phyloP scores from a whole-genome alignment of 2,113 vertebrate genomes.

The Xiphophorus maculatus region DNA sequence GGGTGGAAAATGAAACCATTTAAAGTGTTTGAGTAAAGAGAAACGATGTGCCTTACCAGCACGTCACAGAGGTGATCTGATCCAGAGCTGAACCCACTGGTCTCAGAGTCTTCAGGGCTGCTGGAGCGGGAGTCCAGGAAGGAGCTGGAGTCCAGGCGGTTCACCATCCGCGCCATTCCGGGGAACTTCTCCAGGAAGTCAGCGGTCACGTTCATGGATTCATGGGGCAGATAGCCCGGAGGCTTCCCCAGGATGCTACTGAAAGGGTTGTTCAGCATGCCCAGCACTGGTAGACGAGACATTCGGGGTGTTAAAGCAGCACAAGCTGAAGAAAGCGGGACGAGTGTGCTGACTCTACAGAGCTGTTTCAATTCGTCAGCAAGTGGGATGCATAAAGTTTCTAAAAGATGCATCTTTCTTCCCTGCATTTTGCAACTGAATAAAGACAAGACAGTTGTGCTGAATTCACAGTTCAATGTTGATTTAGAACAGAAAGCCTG shows the following conservation, averaged over 20 bases:
- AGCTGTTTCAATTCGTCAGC: slow-evolving; percentile 6
- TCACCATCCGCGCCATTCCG: slow-evolving; percentile 81
- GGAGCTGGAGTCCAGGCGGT: slow-evolving; percentile 88
- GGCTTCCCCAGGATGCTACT: slow-evolving; percentile 86
- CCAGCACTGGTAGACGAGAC: slow-evolving; percentile 71
- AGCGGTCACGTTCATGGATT: slow-evolving; percentile 86
- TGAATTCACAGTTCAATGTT: slow-evolving; percentile 14
- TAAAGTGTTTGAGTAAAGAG: neutral
- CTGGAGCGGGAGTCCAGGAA: slow-evolving; percentile 94
- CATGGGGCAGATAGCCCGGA: slow-evolving; percentile 81
- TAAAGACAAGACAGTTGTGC: slow-evolving; percentile 7
- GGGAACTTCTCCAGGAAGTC: slow-evolving; percentile 92
- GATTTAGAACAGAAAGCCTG: slow-evolving; percentile 12
- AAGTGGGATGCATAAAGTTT: neutral
- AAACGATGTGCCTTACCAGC: slow-evolving; percentile 47
- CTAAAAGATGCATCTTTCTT: neutral
- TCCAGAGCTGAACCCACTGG: slow-evolving; percentile 97
- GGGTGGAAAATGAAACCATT: no score
- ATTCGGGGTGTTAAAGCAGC: slow-evolving; percentile 19
- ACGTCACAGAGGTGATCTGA: slow-evolving; percentile 95
- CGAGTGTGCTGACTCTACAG: slow-evolving; percentile 9
- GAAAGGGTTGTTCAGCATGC: slow-evolving; percentile 88
- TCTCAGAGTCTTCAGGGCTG: slow-evolving; percentile 97
- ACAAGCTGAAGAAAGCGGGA: slow-evolving; percentile 10
- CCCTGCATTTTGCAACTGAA: neutral